Evolutionary conservation across 1,140 invertebrate species (phyloP).

Genomic region (Dysdera silvatica): DNA sequence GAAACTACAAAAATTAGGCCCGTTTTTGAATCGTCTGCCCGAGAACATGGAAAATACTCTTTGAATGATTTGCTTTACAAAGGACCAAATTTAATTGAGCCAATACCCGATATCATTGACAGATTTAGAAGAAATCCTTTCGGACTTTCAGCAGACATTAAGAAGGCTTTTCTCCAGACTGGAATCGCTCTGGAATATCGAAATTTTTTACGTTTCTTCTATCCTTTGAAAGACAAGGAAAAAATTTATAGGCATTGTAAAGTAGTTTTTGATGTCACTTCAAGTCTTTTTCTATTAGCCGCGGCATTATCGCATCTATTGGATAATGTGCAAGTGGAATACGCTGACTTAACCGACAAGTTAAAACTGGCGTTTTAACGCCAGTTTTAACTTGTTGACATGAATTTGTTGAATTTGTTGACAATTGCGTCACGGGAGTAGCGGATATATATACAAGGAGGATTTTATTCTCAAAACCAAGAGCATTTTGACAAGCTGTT

Average conservation of each 20-base stretch:
- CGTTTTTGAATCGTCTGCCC: slow-evolving; percentile 35
- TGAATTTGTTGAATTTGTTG: no score
- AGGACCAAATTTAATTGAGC: slow-evolving; percentile 38
- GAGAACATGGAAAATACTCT: slow-evolving; percentile 18
- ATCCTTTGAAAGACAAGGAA: background rate
- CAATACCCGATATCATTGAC: slow-evolving; percentile 40
- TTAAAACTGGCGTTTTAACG: no score
- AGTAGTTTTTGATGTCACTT: background rate
- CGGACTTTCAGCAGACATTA: slow-evolving; percentile 43
- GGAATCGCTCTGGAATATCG: background rate
- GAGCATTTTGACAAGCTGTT: no score
- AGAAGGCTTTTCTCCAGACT: slow-evolving; percentile 44
- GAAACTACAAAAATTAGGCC: slow-evolving; percentile 32
- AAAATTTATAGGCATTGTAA: background rate
- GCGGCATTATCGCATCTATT: background rate
- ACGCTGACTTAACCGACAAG: no score
- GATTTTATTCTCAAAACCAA: no score
- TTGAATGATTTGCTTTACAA: slow-evolving; percentile 24
- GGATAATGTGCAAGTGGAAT: background rate
- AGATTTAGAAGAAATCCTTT: slow-evolving; percentile 40
- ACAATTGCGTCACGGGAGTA: no score
- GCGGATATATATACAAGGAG: no score
- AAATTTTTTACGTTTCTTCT: background rate
- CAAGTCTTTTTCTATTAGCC: background rate
- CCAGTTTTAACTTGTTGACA: no score